Conservation (phyloP, 2,797 vertebrate genomes). For the Syngnathus rostellatus region DNA sequence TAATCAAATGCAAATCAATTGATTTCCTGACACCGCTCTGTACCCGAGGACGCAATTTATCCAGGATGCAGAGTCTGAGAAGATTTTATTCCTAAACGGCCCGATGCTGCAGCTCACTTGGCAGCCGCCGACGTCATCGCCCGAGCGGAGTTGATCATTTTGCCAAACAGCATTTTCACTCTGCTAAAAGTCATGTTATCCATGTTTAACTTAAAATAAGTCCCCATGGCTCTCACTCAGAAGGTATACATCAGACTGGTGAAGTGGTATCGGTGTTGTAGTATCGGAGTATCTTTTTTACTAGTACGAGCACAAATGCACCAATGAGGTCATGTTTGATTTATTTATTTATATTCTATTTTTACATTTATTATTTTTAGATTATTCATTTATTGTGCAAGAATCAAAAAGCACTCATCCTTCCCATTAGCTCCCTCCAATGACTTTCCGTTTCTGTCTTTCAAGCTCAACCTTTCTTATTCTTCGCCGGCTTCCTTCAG, state of each 20-base stretch:
- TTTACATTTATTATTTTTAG: no score
- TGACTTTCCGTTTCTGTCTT: not conserved
- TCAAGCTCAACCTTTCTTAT: slow-evolving; percentile 8
- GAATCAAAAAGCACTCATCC: not conserved
- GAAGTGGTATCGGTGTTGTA: not conserved
- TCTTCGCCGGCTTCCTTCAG: slow-evolving; percentile 1
- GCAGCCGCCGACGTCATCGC: no score
- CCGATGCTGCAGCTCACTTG: no score
- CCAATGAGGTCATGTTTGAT: no score
- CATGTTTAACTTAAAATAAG: not conserved
- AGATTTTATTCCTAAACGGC: no score
- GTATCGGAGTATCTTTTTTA: not conserved
- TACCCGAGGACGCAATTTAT: not conserved
- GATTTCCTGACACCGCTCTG: not conserved
- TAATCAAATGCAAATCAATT: slow-evolving; percentile 1
- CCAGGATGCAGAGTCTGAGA: not conserved
- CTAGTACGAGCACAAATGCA: not conserved
- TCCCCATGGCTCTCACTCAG: not conserved
- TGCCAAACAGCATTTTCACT: no score
- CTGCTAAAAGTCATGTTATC: no score
- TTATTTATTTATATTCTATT: no score
- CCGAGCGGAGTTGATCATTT: no score
- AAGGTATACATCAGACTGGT: not conserved
- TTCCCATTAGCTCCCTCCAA: not conserved
- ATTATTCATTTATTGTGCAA: no score